Base-by-base conservation (phyloP, 2,797 vertebrate genomes). In the Hemitrygon akajei region DNA sequence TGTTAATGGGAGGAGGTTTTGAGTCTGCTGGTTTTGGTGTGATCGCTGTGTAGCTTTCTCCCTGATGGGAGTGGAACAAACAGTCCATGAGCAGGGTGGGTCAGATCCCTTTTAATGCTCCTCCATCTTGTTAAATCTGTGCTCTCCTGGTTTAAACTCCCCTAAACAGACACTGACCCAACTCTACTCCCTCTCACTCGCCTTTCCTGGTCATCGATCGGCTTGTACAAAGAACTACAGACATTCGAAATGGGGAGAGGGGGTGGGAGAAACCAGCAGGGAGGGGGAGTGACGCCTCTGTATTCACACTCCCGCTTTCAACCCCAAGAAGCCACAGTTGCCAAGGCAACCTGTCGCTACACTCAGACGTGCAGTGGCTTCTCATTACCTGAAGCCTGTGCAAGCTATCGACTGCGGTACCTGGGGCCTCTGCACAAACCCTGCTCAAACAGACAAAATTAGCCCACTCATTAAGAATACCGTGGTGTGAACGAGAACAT, bases 311-410 rank as follows among this genome's bases (percentile, higher is more conserved):
- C 82, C 82, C 56, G 60, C 82, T 60, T n/a, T 3, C 58, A 94
- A 95, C 95, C 94, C 47, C 86, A 94, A 95, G 94, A 94, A 94
- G 94, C 94, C 73, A 93, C 93, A 71, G 95, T 96, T 95, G 94
- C 96, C 93, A 96, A 95, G 94, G 95, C 91, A 96, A 96, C 95
- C 69, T 94, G 94, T 47, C 47, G 47, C 95, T 95, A 95, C 95
- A 73, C 93, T 91, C 27, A 95, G 94, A 96, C 94, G 94, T 95
- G 94, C 84, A 95, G 77, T 37, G 94, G 94, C 75, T 94, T 94
- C 95, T 95, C 94, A 95, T 95, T 95, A 95, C 94, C 94, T 95
- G 94, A n/a, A 95, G 95, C 95, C 94, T 95, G 93, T 93, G 93
- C 76, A 94, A 79, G 87, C 94, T 94, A 75, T 95, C 95, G 94